phyloP scores from a whole-genome alignment of 2,888 invertebrate species.

The Eupelmus urozonus region DNA sequence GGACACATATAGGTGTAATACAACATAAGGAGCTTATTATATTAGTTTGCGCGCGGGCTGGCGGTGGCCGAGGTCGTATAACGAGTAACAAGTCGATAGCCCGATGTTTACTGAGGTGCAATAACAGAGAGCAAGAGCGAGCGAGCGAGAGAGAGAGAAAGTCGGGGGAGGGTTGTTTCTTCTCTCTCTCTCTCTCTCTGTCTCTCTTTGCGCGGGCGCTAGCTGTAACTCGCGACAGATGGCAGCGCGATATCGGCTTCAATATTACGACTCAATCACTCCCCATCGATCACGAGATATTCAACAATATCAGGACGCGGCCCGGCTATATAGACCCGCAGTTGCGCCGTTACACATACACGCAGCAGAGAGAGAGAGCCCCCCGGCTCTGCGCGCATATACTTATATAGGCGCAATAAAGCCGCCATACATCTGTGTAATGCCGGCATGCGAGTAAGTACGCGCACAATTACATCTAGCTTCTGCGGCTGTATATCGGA shows the following conservation, averaged over 20 bases:
- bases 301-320: constrained; percentile 69
- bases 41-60: constrained; percentile 64
- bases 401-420: too few species aligned
- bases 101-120: constrained; percentile 70
- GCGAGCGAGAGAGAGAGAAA: too few species aligned
- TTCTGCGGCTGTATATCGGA: too few species aligned
- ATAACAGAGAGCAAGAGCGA: constrained; percentile 67
- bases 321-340: not conserved
- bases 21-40: constrained; percentile 67
- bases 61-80: constrained; percentile 64
- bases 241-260: constrained; percentile 66
- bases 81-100: constrained; percentile 70
- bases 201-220: not conserved
- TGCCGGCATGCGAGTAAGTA: not conserved
- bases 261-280: constrained; percentile 74
- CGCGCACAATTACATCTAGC: too few species aligned
- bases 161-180: too few species aligned
- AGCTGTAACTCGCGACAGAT: constrained; percentile 64
- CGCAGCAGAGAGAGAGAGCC: too few species aligned
- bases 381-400: too few species aligned
- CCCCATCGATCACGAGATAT: constrained; percentile 73
- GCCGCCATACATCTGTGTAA: too few species aligned
- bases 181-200: constrained; percentile 19
- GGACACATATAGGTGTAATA: constrained; percentile 36
- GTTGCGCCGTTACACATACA: constrained; percentile 9